phyloP scores from a whole-genome alignment of 2,888 invertebrate species.

The Notocelia uddmanniana region DNA sequence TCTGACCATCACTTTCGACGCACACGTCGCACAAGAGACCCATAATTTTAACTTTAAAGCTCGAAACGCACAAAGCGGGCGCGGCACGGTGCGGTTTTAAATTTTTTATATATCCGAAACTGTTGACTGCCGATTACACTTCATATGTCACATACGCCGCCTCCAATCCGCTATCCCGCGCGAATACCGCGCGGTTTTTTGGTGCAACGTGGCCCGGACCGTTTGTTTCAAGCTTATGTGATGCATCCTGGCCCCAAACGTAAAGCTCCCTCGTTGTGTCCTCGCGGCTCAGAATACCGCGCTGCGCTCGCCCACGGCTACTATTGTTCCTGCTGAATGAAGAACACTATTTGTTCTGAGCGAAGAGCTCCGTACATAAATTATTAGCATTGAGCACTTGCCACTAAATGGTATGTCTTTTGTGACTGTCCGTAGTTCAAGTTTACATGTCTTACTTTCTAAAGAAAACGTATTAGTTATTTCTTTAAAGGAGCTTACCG shows the following conservation, averaged over 20 bases:
- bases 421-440: conserved; percentile 22
- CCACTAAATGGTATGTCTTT: conserved; percentile 41
- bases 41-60: no score
- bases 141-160: no score
- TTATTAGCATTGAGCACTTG: conserved; percentile 51
- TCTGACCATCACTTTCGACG: no score
- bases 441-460: conserved; percentile 27
- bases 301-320: conserved; percentile 49
- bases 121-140: no score
- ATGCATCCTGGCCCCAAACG: neutral
- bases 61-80: no score
- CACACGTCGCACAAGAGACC: no score
- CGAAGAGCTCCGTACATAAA: conserved; percentile 54
- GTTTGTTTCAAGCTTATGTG: no score
- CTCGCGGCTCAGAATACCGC: conserved; percentile 45
- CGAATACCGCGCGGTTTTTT: no score
- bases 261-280: conserved; percentile 1
- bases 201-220: no score
- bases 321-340: conserved; percentile 56
- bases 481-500: neutral
- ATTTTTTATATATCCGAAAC: no score
- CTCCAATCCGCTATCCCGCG: no score
- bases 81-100: no score
- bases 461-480: neutral
- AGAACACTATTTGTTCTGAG: conserved; percentile 57